Percentiles rank a stretch among this genome's conserved stretches.
These are phyloP conservation scores for Aphidius gifuensis DNA, from an alignment of 1,140 invertebrate genomes.

Conservation along the genomic window DNA sequence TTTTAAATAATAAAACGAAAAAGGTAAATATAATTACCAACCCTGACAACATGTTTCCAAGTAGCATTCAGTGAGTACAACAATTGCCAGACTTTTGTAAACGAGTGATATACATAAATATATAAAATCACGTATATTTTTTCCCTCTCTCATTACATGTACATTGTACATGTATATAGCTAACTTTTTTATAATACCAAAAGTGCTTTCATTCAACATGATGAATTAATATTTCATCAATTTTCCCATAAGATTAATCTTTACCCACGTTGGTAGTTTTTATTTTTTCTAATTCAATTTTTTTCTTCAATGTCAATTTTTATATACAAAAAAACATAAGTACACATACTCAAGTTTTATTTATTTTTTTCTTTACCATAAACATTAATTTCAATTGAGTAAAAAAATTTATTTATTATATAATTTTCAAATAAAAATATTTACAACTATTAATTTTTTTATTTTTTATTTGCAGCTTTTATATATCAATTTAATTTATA, in stretches of 20 bases:
- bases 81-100: conserved; percentile 39
- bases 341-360: not conserved
- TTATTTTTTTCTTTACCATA: conserved; percentile 1
- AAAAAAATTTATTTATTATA: too few relatives aligned
- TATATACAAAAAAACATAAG: too few relatives aligned
- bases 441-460: too few relatives aligned
- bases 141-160: not conserved
- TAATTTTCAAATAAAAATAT: too few relatives aligned
- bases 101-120: not conserved
- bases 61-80: conserved; percentile 31
- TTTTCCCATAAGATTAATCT: too few relatives aligned
- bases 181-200: not conserved
- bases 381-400: too few relatives aligned
- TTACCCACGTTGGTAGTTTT: too few relatives aligned
- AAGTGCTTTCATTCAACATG: conserved; percentile 18
- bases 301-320: too few relatives aligned
- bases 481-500: too few relatives aligned
- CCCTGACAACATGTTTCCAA: conserved; percentile 37
- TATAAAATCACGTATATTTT: not conserved
- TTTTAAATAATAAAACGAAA: conserved; percentile 44
- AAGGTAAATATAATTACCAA: conserved; percentile 49
- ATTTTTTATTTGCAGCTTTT: too few relatives aligned
- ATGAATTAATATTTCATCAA: conserved; percentile 27
- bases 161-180: not conserved
- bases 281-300: too few relatives aligned